These are phyloP conservation scores for Trichonephila inaurata DNA, from an alignment of 1,140 invertebrate species.

Conservation along the genomic window DNA sequence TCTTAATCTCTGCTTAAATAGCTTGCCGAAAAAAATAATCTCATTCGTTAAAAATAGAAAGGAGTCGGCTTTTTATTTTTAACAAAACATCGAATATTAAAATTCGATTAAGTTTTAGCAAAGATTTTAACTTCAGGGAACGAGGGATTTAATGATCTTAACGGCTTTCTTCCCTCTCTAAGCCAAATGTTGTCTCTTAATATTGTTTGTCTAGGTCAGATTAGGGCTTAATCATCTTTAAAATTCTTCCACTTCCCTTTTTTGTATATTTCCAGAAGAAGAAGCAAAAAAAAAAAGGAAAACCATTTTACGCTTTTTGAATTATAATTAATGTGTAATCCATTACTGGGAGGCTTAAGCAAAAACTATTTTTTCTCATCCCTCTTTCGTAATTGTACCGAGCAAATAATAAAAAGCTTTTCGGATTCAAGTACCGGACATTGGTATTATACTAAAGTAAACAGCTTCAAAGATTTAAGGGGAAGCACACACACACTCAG, in stretches of 20 bases:
- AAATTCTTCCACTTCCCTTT: not conserved
- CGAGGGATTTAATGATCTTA: not conserved
- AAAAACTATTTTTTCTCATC: not conserved
- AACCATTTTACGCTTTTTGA: slow-evolving; percentile 35
- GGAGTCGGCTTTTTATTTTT: not conserved
- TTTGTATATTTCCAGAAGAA: not conserved
- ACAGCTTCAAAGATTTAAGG: slow-evolving; percentile 52
- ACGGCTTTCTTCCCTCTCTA: not conserved
- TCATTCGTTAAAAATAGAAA: not conserved
- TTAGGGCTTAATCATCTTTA: slow-evolving; percentile 47
- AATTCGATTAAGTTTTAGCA: not conserved
- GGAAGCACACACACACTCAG: not conserved
- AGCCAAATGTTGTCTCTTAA: not conserved
- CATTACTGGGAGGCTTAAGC: slow-evolving; percentile 46
- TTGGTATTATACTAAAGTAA: slow-evolving; percentile 15
- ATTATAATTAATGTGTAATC: slow-evolving; percentile 72
- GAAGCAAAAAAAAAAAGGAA: not conserved
- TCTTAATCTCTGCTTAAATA: too few species aligned
- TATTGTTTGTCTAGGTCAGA: slow-evolving; percentile 28
- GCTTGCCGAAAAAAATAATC: not conserved
- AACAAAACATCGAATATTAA: not conserved
- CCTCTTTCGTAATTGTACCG: slow-evolving; percentile 33
- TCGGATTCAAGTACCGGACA: slow-evolving; percentile 1
- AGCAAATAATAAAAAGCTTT: slow-evolving; percentile 46
- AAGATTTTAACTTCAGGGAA: not conserved